Conservation (phyloP, 2,888 invertebrate species). For the Heliconius charithonia region DNA sequence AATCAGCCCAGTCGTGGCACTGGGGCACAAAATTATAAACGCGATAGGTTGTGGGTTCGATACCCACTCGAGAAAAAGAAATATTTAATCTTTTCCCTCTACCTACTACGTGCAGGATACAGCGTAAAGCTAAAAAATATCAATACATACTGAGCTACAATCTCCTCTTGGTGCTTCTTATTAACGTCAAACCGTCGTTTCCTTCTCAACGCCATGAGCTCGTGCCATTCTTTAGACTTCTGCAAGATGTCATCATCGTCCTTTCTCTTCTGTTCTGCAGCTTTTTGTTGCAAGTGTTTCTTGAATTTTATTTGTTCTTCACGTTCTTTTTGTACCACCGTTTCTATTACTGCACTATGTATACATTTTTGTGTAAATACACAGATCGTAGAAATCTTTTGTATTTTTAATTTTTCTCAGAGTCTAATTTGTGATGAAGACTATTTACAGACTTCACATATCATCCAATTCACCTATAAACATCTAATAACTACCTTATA, state of each 20-base stretch:
- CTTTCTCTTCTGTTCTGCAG: constrained; percentile 57
- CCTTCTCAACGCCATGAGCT: constrained; percentile 55
- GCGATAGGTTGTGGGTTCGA: too few relatives aligned
- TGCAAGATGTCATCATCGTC: constrained; percentile 65
- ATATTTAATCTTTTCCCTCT: too few relatives aligned
- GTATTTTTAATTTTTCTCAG: too few relatives aligned
- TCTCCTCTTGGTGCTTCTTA: constrained; percentile 69
- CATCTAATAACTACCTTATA: too few relatives aligned
- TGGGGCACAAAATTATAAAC: too few relatives aligned
- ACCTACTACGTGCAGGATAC: background rate
- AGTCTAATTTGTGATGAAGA: too few relatives aligned
- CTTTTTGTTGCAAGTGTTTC: constrained; percentile 60
- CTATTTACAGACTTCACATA: too few relatives aligned
- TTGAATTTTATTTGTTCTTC: constrained; percentile 70
- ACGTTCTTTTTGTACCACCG: constrained; percentile 74
- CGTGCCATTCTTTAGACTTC: constrained; percentile 70
- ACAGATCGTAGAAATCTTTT: too few relatives aligned
- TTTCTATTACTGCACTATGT: constrained; percentile 74
- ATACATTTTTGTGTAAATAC: background rate
- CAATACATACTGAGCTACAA: constrained; percentile 68
- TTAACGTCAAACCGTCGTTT: constrained; percentile 62
- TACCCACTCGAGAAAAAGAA: background rate
- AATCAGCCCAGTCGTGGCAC: too few relatives aligned
- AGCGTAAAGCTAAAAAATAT: background rate
- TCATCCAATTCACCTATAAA: too few relatives aligned